phyloP scores from a whole-genome alignment of 2,113 vertebrate species.

The Hucho hucho region DNA sequence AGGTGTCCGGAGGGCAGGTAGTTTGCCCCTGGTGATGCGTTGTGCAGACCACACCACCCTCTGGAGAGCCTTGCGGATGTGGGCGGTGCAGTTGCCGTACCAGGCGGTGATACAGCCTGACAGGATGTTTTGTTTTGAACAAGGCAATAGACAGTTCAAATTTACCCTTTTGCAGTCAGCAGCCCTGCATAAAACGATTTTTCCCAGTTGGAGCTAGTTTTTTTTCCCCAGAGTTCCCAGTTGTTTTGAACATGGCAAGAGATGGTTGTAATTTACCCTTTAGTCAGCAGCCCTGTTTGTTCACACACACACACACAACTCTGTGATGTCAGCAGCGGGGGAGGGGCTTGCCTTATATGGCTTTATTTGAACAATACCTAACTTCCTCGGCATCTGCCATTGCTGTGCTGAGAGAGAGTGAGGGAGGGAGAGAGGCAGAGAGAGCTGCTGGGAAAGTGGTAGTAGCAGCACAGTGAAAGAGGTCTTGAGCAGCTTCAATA shows the following conservation, averaged over 20 bases:
- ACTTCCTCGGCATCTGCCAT: conserved; percentile 82
- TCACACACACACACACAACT: conserved; percentile 1
- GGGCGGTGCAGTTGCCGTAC: too few species aligned
- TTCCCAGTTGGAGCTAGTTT: too few species aligned
- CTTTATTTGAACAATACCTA: conserved; percentile 73
- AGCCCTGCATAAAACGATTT: not conserved
- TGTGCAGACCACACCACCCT: too few species aligned
- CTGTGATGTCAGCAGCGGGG: conserved; percentile 53
- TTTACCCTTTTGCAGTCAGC: not conserved
- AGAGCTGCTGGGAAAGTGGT: conserved; percentile 8
- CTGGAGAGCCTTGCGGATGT: too few species aligned
- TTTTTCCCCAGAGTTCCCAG: too few species aligned
- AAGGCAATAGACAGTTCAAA: not conserved
- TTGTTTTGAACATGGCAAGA: conserved; percentile 43
- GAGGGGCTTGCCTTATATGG: conserved; percentile 64
- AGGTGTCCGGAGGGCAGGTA: too few species aligned
- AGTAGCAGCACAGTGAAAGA: conserved; percentile 7
- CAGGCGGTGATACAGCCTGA: too few species aligned
- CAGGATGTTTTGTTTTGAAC: not conserved
- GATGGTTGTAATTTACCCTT: not conserved
- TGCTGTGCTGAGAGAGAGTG: conserved; percentile 28
- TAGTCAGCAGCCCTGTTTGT: not conserved
- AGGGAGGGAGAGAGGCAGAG: conserved; percentile 27
- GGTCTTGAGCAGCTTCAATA: conserved; percentile 25
- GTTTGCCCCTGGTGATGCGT: too few species aligned